Percentiles rank a stretch among this genome's conserved stretches.
Conservation (phyloP, 2,888 invertebrate genomes). For the Macropis europaea region DNA sequence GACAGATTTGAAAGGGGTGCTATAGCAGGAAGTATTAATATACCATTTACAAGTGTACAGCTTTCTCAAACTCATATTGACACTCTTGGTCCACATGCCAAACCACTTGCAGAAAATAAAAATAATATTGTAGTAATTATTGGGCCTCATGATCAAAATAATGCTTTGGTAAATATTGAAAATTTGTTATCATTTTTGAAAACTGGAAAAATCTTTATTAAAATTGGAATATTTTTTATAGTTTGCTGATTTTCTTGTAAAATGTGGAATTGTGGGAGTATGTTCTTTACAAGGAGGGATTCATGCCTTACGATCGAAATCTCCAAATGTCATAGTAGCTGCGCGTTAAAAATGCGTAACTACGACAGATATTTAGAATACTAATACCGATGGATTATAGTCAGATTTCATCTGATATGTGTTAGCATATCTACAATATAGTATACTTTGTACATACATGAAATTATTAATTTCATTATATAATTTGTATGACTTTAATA, state of each 20-base stretch:
- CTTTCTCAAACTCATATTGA: slow-evolving; percentile 86
- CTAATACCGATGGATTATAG: slow-evolving; percentile 3
- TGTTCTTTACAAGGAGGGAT: slow-evolving; percentile 94
- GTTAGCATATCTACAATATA: neutral
- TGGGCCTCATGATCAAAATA: slow-evolving; percentile 89
- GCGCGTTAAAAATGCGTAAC: slow-evolving; percentile 53
- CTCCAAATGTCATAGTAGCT: slow-evolving; percentile 82
- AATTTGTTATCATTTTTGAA: neutral
- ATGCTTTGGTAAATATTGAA: slow-evolving; percentile 83
- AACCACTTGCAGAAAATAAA: slow-evolving; percentile 83
- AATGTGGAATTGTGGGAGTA: slow-evolving; percentile 88
- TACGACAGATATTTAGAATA: slow-evolving; percentile 5
- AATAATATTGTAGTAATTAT: slow-evolving; percentile 88
- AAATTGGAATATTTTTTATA: slow-evolving; percentile 77
- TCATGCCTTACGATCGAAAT: slow-evolving; percentile 86
- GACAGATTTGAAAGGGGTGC: slow-evolving; percentile 89
- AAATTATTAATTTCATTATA: slow-evolving; percentile 8
- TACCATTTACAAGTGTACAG: slow-evolving; percentile 91
- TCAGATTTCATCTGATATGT: neutral
- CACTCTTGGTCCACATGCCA: slow-evolving; percentile 85
- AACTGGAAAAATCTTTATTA: too few species aligned
- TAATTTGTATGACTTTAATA: slow-evolving; percentile 1
- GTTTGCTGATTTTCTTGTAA: slow-evolving; percentile 93
- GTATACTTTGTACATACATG: slow-evolving; percentile 20
- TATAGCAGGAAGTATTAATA: slow-evolving; percentile 91